Percentiles rank a stretch among this genome's conserved stretches.
These are phyloP conservation scores for Cariama cristata DNA, from an alignment of 2,113 vertebrate species.

Conservation along the genomic window DNA sequence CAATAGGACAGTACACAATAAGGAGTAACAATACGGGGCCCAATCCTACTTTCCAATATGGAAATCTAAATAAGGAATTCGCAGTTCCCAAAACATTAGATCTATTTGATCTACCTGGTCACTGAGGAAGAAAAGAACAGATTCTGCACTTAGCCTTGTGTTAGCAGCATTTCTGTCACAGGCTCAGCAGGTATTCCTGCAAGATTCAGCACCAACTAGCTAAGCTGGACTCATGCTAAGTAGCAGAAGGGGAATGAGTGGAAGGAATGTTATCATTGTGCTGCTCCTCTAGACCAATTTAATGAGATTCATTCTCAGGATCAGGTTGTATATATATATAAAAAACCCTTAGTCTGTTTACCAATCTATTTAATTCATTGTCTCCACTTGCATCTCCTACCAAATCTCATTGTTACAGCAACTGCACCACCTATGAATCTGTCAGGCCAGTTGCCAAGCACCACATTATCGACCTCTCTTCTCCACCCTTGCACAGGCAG, in stretches of 20 bases:
- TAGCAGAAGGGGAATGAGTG: background rate
- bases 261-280: background rate
- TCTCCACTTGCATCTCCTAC: background rate
- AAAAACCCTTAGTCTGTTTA: background rate
- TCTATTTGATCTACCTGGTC: background rate
- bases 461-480: fast-evolving
- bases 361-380: background rate
- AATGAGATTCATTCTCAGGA: background rate
- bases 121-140: background rate
- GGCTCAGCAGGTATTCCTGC: background rate
- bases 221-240: background rate
- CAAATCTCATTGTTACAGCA: no score
- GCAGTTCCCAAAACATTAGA: background rate
- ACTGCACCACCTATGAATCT: background rate
- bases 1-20: background rate
- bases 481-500: background rate
- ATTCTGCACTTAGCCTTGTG: background rate
- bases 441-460: background rate
- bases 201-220: background rate
- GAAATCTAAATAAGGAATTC: background rate
- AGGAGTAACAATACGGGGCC: background rate
- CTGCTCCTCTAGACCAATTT: background rate
- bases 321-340: no score
- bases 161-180: background rate
- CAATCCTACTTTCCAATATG: background rate